Base-by-base conservation (phyloP, 2,113 vertebrate species). In the Galeopterus variegatus region DNA sequence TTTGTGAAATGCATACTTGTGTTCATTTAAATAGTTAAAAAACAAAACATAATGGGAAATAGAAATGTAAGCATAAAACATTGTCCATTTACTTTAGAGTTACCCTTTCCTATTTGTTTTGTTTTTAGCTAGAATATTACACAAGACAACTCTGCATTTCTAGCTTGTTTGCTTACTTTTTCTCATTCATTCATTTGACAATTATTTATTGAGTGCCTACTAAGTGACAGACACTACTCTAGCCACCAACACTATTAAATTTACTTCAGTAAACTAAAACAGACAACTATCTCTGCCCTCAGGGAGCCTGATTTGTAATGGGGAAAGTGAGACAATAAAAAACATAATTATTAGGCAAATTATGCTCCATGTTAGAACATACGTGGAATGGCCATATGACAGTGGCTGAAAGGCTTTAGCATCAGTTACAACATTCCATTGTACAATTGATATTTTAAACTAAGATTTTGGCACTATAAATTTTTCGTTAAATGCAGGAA, bases 11-110 rank as follows among this genome's bases (percentile, higher is more conserved):
- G 9, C 8, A 84, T 3, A 48, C 33, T 80, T 69, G 2, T 70
- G 8, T 72, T 87, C 48, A 92, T 83, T 54, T 81, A 89, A 95
- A 36, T 76, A 62, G 8, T 13, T 3, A 65, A 23, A 79, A 41
- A 41, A 41, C 41, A 41, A 41, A 41, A 41, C 41, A 72, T 69
- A 14, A 73, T 82, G 21, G 50, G 19, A 56, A 89, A 58, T 82
- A 33, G 26, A 88, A 92, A 76, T 92, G 18, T 73, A 81, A 93
- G 84, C 70, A 70, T 45, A 90, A 95, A 81, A 41, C 54, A 94
- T 60, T 58, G 58, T 84, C 80, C 5, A 2, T 82, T 89, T 67
- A 60, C 41, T 96, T 96, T 90, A 31, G 67, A n/a, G 13, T 70
- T 93, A 84, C 28, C 54, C 41, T 73, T 93, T 19, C 41, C n/a